A percentile compares a stretch with the other conserved stretches of the same genome.
Evolutionary conservation across 2,113 vertebrate genomes (phyloP).

Genomic region (Cygnus buccinator): DNA sequence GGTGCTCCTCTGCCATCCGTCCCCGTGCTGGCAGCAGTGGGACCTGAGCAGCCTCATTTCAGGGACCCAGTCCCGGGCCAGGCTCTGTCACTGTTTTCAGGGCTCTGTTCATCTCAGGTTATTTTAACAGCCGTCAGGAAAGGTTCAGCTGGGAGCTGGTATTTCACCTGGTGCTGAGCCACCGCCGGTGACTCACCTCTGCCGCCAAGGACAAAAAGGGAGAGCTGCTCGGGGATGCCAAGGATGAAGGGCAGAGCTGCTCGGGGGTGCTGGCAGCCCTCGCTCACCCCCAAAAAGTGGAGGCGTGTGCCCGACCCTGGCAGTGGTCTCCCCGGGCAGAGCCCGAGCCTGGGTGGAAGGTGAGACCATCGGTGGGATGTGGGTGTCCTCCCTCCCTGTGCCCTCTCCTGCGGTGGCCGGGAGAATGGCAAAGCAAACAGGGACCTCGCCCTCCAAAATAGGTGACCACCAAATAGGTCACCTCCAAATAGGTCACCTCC

Average conservation of each 20-base stretch:
- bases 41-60: neutral
- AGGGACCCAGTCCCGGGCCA: neutral
- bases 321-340: neutral
- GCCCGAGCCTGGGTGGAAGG: neutral
- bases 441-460: too few species aligned
- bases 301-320: neutral
- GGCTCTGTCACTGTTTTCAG: neutral
- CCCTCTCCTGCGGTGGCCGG: neutral
- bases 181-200: slow-evolving; percentile 13
- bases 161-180: neutral
- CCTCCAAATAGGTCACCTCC: neutral
- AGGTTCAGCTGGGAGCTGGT: neutral
- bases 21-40: neutral
- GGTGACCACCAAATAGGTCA: too few species aligned
- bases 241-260: neutral
- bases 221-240: neutral
- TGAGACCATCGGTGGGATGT: too few species aligned
- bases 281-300: neutral
- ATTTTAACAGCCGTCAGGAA: slow-evolving; percentile 24
- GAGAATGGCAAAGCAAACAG: neutral
- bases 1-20: accelerated
- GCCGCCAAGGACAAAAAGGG: neutral
- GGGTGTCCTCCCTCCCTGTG: neutral
- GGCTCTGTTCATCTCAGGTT: neutral
- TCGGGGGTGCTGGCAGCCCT: neutral